Base-by-base conservation (phyloP, 2,797 vertebrate species). In the Hoplostethus mediterraneus region DNA sequence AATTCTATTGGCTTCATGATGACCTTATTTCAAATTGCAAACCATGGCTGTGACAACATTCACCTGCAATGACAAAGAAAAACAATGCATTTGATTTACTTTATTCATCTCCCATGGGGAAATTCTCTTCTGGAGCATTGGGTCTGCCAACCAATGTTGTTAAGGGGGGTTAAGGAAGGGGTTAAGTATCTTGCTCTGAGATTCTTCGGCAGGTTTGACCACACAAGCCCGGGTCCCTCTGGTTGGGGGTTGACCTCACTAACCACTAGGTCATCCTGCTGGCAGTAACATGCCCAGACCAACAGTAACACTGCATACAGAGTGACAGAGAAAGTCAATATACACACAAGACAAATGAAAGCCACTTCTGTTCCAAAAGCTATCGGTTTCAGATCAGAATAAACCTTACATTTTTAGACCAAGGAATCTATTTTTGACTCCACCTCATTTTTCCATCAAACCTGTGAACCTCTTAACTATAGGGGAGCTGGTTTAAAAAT, bases 401-500 rank as follows among this genome's bases (percentile, higher is more conserved):
- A 21, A 69, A 72, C 42, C 31, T 2, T 54, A 55, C 44, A 65
- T 69, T 76, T 89, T 89, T 84, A 81, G 83, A 88, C 59, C 72
- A 86, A 85, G 81, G 71, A 61, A 42, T 85, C 61, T 78, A 58
- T 81, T 83, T 74, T 73, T 51, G 62, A 79, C 71, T 52, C n/a
- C 64, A 69, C 62, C 63, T 75, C 10, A 62, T 6, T 56, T 63
- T 74, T 74, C 69, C 40, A 54, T 78, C 51, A 71, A 79, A 79
- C 60, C 36, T 80, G 72, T 84, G 79, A 85, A 54, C 79, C 69
- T 75, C 53, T 67, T 44, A 38, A 63, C 65, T 62, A 38, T 9
- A 7, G 38, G 38, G 54, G 16, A 71, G 48, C 17, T 11, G 38
- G 56, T 85, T 80, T 86, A 81, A 82, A 90, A 90, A 90, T 89